These are phyloP conservation scores for Aphelocoma californica DNA, from an alignment of 2,797 vertebrate genomes.

Conservation along the genomic window DNA sequence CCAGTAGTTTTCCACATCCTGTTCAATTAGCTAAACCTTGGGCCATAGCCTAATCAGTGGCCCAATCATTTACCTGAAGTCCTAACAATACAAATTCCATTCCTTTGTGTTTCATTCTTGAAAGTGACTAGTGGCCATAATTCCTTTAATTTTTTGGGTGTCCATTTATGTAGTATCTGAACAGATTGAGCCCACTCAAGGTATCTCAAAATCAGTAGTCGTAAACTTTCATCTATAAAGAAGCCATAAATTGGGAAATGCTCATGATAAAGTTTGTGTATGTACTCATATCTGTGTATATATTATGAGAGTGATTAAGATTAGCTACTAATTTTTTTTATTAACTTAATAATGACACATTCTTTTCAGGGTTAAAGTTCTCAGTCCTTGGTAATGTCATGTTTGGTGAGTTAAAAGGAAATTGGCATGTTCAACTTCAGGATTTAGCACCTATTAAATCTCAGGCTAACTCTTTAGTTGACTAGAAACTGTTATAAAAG, in stretches of 20 bases:
- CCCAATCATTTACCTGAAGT: background rate
- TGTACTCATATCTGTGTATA: background rate
- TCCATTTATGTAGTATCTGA: background rate
- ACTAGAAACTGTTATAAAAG: background rate
- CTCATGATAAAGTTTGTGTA: background rate
- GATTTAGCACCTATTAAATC: background rate
- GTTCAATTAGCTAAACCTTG: background rate
- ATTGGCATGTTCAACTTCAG: background rate
- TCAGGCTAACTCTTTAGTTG: background rate
- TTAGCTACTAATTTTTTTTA: background rate
- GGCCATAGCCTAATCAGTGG: background rate
- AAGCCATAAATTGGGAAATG: background rate
- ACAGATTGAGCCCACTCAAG: background rate
- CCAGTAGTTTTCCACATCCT: background rate
- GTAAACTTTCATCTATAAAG: background rate
- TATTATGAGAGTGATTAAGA: background rate
- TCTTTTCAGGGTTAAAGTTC: background rate
- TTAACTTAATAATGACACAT: background rate
- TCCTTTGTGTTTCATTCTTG: background rate
- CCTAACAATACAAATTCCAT: background rate
- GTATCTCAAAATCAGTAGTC: background rate
- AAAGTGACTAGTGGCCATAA: background rate
- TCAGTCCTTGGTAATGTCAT: background rate
- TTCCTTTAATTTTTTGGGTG: background rate
- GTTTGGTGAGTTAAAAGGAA: background rate